Evolutionary conservation across 2,797 vertebrate species (phyloP).

Genomic region (Hybognathus amarus): DNA sequence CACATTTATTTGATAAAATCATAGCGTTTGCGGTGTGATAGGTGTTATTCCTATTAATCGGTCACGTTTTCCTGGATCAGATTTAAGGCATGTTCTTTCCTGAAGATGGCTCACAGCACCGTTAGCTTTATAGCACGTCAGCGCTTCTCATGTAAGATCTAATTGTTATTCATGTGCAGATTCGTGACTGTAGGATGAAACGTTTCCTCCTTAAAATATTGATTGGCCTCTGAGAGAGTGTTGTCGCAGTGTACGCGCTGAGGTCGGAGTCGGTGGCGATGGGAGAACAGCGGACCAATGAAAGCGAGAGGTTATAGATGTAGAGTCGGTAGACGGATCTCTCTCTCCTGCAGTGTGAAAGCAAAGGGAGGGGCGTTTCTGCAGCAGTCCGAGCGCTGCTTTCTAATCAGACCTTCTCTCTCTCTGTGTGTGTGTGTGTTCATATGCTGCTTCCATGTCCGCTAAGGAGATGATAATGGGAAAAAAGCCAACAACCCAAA

Average conservation of each 20-base stretch:
- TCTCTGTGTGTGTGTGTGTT: slow-evolving; percentile 19
- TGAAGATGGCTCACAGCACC: neutral
- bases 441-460: slow-evolving; percentile 39
- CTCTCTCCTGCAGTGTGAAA: slow-evolving; percentile 35
- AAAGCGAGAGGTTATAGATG: neutral
- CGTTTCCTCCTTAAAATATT: neutral
- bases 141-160: neutral
- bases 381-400: slow-evolving; percentile 45
- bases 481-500: slow-evolving; percentile 98
- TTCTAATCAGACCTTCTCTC: slow-evolving; percentile 34
- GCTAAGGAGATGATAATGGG: slow-evolving; percentile 82
- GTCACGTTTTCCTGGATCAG: too few species aligned
- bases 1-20: neutral
- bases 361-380: slow-evolving; percentile 42
- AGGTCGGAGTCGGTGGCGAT: neutral
- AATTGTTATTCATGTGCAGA: neutral
- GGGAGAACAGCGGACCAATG: neutral
- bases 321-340: slow-evolving; percentile 3
- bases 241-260: neutral
- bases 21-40: neutral
- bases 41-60: neutral
- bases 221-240: neutral
- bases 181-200: neutral
- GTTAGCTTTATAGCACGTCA: too few species aligned
- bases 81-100: too few species aligned